Percentiles rank a stretch among this genome's conserved stretches.
Conservation (phyloP, 2,888 invertebrate genomes). For the Labia minor region DNA sequence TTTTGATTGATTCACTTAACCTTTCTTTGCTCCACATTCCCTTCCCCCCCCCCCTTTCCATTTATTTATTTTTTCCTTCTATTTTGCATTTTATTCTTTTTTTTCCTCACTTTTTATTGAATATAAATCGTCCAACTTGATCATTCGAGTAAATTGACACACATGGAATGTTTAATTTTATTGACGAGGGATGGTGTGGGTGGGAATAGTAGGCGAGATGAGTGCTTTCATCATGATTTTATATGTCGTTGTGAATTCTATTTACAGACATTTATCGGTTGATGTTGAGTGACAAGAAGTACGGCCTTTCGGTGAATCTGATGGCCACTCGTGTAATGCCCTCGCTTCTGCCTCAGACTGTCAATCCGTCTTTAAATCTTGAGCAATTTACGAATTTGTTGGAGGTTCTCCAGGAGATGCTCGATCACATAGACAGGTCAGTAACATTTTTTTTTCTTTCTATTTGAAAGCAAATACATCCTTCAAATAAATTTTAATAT, state of each 20-base stretch:
- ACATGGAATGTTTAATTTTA: not conserved
- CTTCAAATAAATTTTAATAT: no score
- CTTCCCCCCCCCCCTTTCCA: not conserved
- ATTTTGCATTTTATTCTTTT: not conserved
- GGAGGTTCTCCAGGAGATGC: slow-evolving; percentile 83
- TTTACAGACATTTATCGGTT: slow-evolving; percentile 78
- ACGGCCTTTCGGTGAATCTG: slow-evolving; percentile 76
- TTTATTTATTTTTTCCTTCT: not conserved
- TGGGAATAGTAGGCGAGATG: no score
- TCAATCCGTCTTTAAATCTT: slow-evolving; percentile 73
- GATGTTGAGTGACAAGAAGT: slow-evolving; percentile 81
- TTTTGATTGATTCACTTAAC: no score
- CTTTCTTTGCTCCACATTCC: no score
- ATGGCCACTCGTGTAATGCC: slow-evolving; percentile 94
- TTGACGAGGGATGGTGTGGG: not conserved
- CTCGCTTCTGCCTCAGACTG: slow-evolving; percentile 78
- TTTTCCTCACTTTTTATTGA: not conserved
- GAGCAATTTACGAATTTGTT: slow-evolving; percentile 70
- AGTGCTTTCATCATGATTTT: no score
- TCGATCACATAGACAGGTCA: slow-evolving; percentile 68
- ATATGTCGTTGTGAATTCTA: not conserved
- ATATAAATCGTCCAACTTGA: not conserved
- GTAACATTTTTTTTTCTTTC: not conserved
- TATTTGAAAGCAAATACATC: no score
- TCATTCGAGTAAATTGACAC: not conserved